Evolutionary conservation across 2,888 invertebrate genomes (phyloP).

Genomic region (Hypolimnas misippus): DNA sequence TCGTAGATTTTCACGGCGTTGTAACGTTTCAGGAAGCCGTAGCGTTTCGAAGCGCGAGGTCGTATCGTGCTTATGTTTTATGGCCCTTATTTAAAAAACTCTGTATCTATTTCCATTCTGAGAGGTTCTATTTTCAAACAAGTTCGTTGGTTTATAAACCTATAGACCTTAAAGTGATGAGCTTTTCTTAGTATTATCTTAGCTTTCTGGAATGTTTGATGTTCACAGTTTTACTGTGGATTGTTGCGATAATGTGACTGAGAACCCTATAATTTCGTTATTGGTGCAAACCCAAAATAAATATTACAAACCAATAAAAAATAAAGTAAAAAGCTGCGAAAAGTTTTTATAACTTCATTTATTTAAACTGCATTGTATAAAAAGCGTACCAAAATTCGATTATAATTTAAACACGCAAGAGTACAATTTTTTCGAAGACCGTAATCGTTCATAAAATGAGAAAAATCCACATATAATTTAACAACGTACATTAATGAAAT

Average conservation of each 20-base stretch:
- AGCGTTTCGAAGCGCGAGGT: no score
- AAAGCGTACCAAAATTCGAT: not conserved
- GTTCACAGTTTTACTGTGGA: not conserved
- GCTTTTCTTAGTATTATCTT: no score
- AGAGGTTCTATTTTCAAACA: no score
- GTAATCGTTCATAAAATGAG: slow-evolving; percentile 11
- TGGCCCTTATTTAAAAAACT: no score
- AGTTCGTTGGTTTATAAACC: no score
- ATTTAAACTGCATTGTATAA: not conserved
- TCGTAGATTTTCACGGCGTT: no score
- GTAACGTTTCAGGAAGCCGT: no score
- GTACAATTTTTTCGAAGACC: not conserved
- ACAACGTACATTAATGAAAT: slow-evolving; percentile 26
- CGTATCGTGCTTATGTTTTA: no score
- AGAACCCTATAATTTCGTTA: not conserved
- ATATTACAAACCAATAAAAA: not conserved
- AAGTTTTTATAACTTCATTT: not conserved
- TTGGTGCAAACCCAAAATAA: not conserved
- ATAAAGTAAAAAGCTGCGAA: not conserved
- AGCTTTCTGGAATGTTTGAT: no score
- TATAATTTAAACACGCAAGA: slow-evolving; percentile 1
- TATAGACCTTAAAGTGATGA: no score
- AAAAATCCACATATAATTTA: slow-evolving; percentile 27
- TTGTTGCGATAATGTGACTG: no score
- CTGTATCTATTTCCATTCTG: no score